Evolutionary conservation across 2,797 vertebrate genomes (phyloP).

Genomic region (Sarcophilus harrisii): DNA sequence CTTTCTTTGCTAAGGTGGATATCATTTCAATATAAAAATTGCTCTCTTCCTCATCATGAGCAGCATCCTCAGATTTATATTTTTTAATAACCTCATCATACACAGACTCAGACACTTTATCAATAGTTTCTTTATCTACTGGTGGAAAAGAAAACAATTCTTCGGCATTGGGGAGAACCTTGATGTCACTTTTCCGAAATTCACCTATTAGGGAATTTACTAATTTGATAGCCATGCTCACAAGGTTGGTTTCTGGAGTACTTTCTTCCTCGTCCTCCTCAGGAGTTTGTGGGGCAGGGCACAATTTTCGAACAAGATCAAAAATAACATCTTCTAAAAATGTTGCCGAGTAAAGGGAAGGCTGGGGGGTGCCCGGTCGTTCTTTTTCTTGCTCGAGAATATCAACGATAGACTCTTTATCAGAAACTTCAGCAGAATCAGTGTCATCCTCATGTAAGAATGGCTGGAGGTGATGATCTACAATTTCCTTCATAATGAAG

Average conservation of each 20-base stretch:
- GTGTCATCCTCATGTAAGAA: conserved; percentile 69
- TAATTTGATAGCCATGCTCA: conserved; percentile 69
- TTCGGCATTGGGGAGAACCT: conserved; percentile 73
- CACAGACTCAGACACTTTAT: conserved; percentile 71
- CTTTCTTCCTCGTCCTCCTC: conserved; percentile 49
- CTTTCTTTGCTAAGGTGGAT: conserved; percentile 69
- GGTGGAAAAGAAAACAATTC: conserved; percentile 69
- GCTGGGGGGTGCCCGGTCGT: conserved; percentile 34
- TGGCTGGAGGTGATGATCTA: conserved; percentile 69
- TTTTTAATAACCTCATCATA: conserved; percentile 74
- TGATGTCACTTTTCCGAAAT: conserved; percentile 75
- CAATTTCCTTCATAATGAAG: conserved; percentile 77
- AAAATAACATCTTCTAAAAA: conserved; percentile 80
- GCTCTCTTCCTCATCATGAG: conserved; percentile 34
- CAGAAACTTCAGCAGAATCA: conserved; percentile 14
- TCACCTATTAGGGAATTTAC: conserved; percentile 73
- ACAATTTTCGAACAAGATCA: conserved; percentile 77
- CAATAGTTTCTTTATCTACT: conserved; percentile 68
- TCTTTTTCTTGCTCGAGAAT: conserved; percentile 31
- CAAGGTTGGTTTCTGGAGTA: conserved; percentile 53
- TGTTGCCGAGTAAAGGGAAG: conserved; percentile 71
- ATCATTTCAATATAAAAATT: conserved; percentile 65
- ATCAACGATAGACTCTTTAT: conserved; percentile 11
- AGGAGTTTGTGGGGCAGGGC: conserved; percentile 56
- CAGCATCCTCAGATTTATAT: conserved; percentile 50